These are phyloP conservation scores for Hesperia comma DNA, from an alignment of 2,888 invertebrate species.

Conservation along the genomic window DNA sequence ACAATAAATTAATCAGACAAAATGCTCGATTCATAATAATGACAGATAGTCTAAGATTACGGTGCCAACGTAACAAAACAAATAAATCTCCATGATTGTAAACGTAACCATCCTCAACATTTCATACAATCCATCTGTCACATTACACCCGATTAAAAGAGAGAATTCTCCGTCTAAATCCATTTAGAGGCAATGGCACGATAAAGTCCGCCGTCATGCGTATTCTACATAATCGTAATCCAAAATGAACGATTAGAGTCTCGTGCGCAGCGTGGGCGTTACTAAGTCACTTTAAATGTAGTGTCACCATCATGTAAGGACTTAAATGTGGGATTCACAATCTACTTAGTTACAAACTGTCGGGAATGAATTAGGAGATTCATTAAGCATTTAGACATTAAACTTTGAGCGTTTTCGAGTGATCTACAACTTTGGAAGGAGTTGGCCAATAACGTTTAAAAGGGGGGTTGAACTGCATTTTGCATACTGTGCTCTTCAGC, in stretches of 20 bases:
- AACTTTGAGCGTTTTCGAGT: too few species aligned
- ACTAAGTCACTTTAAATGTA: slow-evolving; percentile 46
- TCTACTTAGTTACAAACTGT: neutral
- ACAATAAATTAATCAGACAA: neutral
- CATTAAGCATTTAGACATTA: too few species aligned
- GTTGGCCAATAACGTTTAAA: too few species aligned
- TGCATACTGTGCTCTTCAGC: too few species aligned
- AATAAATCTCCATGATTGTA: neutral
- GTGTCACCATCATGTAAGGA: slow-evolving; percentile 8
- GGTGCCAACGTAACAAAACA: neutral
- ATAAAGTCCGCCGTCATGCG: slow-evolving; percentile 70
- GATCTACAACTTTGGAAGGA: too few species aligned
- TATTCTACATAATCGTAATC: slow-evolving; percentile 74
- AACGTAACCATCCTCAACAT: slow-evolving; percentile 12
- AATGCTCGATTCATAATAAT: neutral
- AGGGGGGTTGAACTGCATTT: too few species aligned
- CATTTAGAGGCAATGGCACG: slow-evolving; percentile 71
- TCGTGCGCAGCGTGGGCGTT: slow-evolving; percentile 69
- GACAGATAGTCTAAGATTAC: neutral
- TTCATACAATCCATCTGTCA: slow-evolving; percentile 31
- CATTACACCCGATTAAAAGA: slow-evolving; percentile 35
- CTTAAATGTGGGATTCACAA: neutral
- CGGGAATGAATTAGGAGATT: neutral
- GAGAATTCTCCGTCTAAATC: slow-evolving; percentile 58
- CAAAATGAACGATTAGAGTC: slow-evolving; percentile 75